Evolutionary conservation across 2,113 vertebrate genomes (phyloP), one percentile per base, ranked within the genome.

Genomic region (Leucosticte australis): DNA sequence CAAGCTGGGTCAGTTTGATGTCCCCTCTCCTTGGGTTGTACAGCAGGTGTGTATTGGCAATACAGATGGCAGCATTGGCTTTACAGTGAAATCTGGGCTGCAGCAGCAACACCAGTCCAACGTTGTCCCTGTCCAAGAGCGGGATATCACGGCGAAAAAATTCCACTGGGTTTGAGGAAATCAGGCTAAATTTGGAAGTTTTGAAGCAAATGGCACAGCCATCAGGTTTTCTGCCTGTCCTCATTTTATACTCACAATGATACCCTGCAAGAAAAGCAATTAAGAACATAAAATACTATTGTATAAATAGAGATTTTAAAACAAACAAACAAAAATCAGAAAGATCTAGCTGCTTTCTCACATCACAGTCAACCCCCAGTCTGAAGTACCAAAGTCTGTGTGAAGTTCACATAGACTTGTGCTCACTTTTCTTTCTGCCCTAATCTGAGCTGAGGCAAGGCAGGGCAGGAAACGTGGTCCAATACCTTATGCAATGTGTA

Each of bases 21-120:
- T 99, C 99, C 2, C 99, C 99, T 23, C 99, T 98, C 46, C 98
- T 98, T 13, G 99, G 99, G 94, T 99, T 99, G 92, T 99, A 99
- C 30, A 99, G 97, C 20, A 99, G 98, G 95, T 99, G 99, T 2
- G 99, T 99, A 63, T 99, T 99, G 94, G 99, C 99, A 37, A 99
- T 94, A 19, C 99, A 99, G 90, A 99, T 47, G 1, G 68, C 35
- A 64, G 82, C 30, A 24, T 18, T 86, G 27, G 90, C 42, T 47
- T 95, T 83, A 47, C 76, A 95, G 33, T 94, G 83, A 57, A 83
- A 80, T 78, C 76, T 98, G 24, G 99, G 99, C 57, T 86, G 98
- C 84, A 99, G 95, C 83, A 99, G 97, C 55, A 99, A 89, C 39
- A 99, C 98, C 95, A 99, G 62, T 33, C 99, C 99, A 87, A 99